phyloP scores from a whole-genome alignment of 2,888 invertebrate species.

The Carabus problematicus region DNA sequence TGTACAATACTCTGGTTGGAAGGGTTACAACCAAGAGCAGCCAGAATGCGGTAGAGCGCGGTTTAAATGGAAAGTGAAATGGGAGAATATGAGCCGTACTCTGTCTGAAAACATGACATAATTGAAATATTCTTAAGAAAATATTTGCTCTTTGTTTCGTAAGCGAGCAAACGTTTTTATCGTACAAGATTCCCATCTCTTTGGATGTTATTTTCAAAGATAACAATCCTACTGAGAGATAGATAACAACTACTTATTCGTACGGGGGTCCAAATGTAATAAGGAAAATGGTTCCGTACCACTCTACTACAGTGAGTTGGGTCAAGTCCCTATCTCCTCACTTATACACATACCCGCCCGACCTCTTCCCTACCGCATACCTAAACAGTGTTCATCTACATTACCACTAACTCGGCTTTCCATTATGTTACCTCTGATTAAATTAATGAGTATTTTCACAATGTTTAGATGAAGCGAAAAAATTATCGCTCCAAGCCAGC shows the following conservation, averaged over 20 bases:
- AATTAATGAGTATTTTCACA: too few species aligned
- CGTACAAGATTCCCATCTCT: conserved; percentile 33
- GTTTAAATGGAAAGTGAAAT: conserved; percentile 3
- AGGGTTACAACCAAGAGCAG: conserved; percentile 1
- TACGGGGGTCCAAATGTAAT: conserved; percentile 30
- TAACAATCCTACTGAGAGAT: conserved; percentile 37
- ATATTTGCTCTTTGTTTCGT: conserved; percentile 42
- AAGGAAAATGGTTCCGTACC: conserved; percentile 10
- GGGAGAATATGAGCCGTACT: conserved; percentile 12
- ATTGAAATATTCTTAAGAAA: conserved; percentile 43
- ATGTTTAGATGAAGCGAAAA: too few species aligned
- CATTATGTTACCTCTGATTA: too few species aligned
- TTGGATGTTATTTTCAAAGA: conserved; percentile 41
- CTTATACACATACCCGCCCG: too few species aligned
- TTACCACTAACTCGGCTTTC: too few species aligned
- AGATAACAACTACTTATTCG: conserved; percentile 40
- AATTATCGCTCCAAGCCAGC: too few species aligned
- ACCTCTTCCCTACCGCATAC: too few species aligned
- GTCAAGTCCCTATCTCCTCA: too few species aligned
- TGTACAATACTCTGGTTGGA: not conserved
- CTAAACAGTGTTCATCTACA: too few species aligned
- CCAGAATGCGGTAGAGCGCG: conserved; percentile 5
- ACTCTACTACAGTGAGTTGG: too few species aligned
- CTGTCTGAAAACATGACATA: conserved; percentile 39
- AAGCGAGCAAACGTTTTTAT: conserved; percentile 29